Conservation (phyloP, 1,140 invertebrate genomes). For the Diprion similis region DNA sequence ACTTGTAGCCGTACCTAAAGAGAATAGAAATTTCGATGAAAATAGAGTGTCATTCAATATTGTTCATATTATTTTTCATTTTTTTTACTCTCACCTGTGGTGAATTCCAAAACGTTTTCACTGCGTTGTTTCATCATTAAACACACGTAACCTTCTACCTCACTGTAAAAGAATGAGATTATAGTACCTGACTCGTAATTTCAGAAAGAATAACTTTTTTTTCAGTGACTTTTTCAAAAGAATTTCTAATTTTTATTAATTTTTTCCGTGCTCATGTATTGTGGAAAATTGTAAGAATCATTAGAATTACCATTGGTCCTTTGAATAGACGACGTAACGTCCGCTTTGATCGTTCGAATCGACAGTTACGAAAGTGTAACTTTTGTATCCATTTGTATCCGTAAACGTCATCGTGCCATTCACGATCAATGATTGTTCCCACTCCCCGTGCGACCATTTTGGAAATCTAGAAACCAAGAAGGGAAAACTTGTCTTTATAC, state of each 20-base stretch:
- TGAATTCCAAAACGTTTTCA: constrained; percentile 72
- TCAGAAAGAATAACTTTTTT: constrained; percentile 8
- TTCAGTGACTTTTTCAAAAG: too few relatives aligned
- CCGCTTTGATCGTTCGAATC: constrained; percentile 55
- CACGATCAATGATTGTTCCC: constrained; percentile 70
- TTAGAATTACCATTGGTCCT: constrained; percentile 53
- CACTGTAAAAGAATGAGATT: constrained; percentile 59
- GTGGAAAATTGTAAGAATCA: neutral
- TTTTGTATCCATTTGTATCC: constrained; percentile 71
- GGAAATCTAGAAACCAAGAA: constrained; percentile 62
- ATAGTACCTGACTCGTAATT: neutral
- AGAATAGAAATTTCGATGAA: constrained; percentile 26
- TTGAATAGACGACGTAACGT: constrained; percentile 55
- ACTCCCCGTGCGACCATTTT: constrained; percentile 71
- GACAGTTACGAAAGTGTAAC: constrained; percentile 69
- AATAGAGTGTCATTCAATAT: constrained; percentile 10
- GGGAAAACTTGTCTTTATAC: neutral
- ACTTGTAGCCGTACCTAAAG: constrained; percentile 43
- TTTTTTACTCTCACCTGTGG: constrained; percentile 54
- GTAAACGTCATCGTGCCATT: constrained; percentile 69
- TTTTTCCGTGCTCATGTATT: neutral
- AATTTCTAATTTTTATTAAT: constrained; percentile 9
- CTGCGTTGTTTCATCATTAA: constrained; percentile 70
- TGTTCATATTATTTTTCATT: neutral
- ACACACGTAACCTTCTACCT: constrained; percentile 71